Base-by-base conservation (phyloP, 2,113 vertebrate genomes). In the Clarias macrocephalus region DNA sequence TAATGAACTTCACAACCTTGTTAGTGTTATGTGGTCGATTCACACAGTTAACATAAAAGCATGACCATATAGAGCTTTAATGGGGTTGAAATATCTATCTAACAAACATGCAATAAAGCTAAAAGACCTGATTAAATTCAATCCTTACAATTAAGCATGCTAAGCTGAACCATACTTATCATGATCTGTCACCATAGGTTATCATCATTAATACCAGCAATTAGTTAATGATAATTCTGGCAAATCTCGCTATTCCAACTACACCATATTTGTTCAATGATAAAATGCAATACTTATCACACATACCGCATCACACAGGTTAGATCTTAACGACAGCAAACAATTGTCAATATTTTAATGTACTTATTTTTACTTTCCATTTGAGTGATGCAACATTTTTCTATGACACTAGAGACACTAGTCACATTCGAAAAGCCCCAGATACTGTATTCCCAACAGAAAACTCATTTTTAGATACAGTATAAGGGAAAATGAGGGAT, bases 11-110 rank as follows among this genome's bases (percentile, higher is more conserved):
- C 23, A 86, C 21, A 85, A 37, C 65, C 79, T 37, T 42, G 42
- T 86, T 89, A 89, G 76, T 80, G 37, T 25, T 56, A 10, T 48
- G 18, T 52, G 30, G 57, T n/a, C 48, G 12, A 48, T 15, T 79
- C 16, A 33, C 5, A 16, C 37, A 70, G 6, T 16, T 68, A 10
- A 52, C 33, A 37, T 37, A 48, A 60, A 42, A 75, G 11, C 25
- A n/a, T n/a, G 25, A 56, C 7, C 15, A 77, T 56, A 4, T 25
- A 76, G 25, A n/a, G 5, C 3, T 54, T 5, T 25, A 56, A 54
- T 25, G 5, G 21, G 5, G 23, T 76, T 54, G 56, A 79, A 79
- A 16, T 28, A 52, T 52, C 62, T 2, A 19, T 66, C 62, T n/a
- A 65, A 30, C 23, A 15, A 83, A 63, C 52, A 79, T 33, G n/a